These are phyloP conservation scores for Drosophila rufa DNA, from an alignment of 1,140 invertebrate species.

Conservation along the genomic window DNA sequence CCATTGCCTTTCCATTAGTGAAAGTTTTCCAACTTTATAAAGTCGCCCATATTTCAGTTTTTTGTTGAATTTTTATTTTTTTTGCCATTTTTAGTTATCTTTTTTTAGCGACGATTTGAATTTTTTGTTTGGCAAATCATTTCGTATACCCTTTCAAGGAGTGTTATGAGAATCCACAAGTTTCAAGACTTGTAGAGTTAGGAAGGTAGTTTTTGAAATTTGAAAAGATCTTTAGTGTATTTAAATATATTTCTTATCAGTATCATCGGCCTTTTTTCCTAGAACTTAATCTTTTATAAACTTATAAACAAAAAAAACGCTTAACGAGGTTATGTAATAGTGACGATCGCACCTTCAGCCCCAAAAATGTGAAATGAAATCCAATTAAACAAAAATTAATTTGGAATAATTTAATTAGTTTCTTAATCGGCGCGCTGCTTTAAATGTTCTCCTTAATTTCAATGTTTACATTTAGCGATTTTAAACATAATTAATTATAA, in stretches of 20 bases:
- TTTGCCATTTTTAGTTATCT: conserved; percentile 54
- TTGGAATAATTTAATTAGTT: too few species aligned
- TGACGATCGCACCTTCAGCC: too few species aligned
- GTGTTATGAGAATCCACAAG: too few species aligned
- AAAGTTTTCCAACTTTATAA: conserved; percentile 62
- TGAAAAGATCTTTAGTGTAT: not conserved
- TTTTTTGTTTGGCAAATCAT: conserved; percentile 24
- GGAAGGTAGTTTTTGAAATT: not conserved
- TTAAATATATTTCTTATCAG: not conserved
- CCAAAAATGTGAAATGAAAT: too few species aligned
- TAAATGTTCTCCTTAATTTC: too few species aligned
- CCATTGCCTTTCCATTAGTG: conserved; percentile 67
- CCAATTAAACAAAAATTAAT: too few species aligned
- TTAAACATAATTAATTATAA: too few species aligned
- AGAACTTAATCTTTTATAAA: too few species aligned
- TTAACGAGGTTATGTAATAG: too few species aligned
- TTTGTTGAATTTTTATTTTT: conserved; percentile 13
- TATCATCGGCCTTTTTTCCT: not conserved
- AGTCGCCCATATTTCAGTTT: conserved; percentile 31
- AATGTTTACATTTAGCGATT: too few species aligned
- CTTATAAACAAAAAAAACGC: too few species aligned
- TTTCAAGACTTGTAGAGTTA: not conserved
- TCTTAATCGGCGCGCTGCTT: too few species aligned
- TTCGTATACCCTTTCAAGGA: not conserved
- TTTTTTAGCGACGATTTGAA: conserved; percentile 42